These are phyloP conservation scores for Harpalus rufipes DNA, from an alignment of 2,888 invertebrate species.

Conservation along the genomic window DNA sequence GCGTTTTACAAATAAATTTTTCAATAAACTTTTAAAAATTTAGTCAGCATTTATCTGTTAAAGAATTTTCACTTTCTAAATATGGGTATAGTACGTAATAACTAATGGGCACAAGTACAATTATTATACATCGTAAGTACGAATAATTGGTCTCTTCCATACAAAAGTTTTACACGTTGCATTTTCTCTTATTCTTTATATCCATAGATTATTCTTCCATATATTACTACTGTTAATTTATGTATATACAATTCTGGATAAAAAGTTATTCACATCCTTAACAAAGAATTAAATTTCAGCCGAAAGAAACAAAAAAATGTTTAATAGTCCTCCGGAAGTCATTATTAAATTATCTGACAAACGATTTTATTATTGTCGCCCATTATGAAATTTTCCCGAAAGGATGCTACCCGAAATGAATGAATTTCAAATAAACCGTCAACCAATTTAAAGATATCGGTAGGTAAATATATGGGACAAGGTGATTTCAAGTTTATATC, in stretches of 20 bases:
- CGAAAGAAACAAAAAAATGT: not conserved
- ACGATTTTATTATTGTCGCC: not conserved
- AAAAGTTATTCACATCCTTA: too few relatives aligned
- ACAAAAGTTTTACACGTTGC: not conserved
- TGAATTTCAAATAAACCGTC: conserved; percentile 47
- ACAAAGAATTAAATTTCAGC: too few relatives aligned
- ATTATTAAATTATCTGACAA: not conserved
- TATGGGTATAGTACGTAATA: not conserved
- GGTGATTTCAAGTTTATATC: conserved; percentile 49
- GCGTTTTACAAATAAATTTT: too few relatives aligned
- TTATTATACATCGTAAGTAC: not conserved
- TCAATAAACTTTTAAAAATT: too few relatives aligned
- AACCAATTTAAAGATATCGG: conserved; percentile 40
- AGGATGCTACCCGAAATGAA: conserved; percentile 10
- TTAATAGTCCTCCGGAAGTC: not conserved
- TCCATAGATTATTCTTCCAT: not conserved
- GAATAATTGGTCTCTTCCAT: not conserved
- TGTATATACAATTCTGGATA: too few relatives aligned
- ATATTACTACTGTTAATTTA: too few relatives aligned
- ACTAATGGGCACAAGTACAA: not conserved
- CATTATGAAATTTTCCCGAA: not conserved
- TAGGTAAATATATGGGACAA: conserved; percentile 49
- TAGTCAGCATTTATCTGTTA: too few relatives aligned
- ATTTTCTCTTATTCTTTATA: not conserved
- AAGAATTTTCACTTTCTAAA: not conserved